Evolutionary conservation across 2,797 vertebrate genomes (phyloP), one percentile per base, ranked within the genome.

Genomic region (Microchirus variegatus): DNA sequence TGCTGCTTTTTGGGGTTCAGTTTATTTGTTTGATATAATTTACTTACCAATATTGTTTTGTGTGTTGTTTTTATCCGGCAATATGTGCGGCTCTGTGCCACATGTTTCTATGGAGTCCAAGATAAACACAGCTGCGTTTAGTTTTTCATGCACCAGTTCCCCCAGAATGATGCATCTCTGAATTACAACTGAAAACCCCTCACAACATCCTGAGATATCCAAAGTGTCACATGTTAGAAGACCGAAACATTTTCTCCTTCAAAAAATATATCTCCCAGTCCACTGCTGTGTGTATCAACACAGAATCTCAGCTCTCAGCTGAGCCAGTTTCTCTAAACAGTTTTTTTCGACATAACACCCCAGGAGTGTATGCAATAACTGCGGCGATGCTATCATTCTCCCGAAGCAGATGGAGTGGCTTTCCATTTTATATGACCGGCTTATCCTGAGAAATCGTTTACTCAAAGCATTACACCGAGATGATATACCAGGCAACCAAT

Each of bases 371-470:
- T 55, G 76, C 67, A 73, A 50, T 42, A 49, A 69, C 70, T 55
- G 65, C 63, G 44, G 75, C 9, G 59, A 84, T 78, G 62, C 54
- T 68, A 82, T 82, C 78, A 48, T 49, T 82, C 59, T 77, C 53
- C 35, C 18, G 49, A 83, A 83, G 78, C 75, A 73, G 48, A 55
- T 41, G 67, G 52, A 75, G 72, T 64, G 40, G 79, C 75, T 82
- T 77, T 67, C 53, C 62, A 49, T 66, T 83, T 84, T 63, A 75
- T 68, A 77, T 57, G 71, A 62, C 19, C 44, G 16, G 73, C 66
- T 81, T 83, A 84, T 72, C 67, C 68, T 12, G 51, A 70, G 59
- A 76, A 85, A 77, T 63, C 48, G 42, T 81, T 85, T 80, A 80
- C 80, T 80, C 73, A 59, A 74, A 75, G 79, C 58, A 70, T 83